Evolutionary conservation across 1,140 invertebrate species (phyloP), one percentile per base, ranked within the genome.

Genomic region (Drosophila lowei): DNA sequence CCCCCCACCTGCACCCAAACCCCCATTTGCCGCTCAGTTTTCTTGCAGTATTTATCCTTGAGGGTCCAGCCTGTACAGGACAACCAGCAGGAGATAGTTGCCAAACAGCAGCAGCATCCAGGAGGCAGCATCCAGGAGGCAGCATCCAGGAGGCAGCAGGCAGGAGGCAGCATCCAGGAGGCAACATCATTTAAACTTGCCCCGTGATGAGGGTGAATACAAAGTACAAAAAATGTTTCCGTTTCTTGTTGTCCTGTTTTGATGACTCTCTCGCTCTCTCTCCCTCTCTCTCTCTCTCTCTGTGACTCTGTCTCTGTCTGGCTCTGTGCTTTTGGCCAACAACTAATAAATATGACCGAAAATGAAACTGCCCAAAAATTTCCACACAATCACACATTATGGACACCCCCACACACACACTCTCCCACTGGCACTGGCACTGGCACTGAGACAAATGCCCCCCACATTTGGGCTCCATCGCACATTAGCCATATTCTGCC

Each of bases 361-460:
- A 89, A 90, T 90, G 86, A 90, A 90, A 83, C 86, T 83, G 86
- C 86, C 86, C 86, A 89, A 89, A 89, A 89, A 89, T 81, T 86
- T 86, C 77, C 78, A 83, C 86, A 90, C 86, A 88, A 88, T 88
- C 83, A 84, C 83, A 88, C 83, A 88, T 83, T 84, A 89, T 79
- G 79, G 75, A 72, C 79, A 84, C 80, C 54, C 80, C 56, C 65
- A 54, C 23, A 52, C 21, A 44, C 59, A 38, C 58, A 53, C 71
- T 58, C 44, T 44, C 54, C 55, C 50, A 49, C 42, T 44, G 43
- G 25, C 28, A 42, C 18, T 28, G n/a, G n/a, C n/a, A n/a, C n/a
- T n/a, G n/a, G 62, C 72, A 46, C 57, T 57, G 21, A 23, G 21
- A 3, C 21, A 23, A 23, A 23, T 2, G 5, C 66, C 55, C 58